Percentiles rank a stretch among this genome's conserved stretches.
Evolutionary conservation across 2,113 vertebrate genomes (phyloP).

Genomic region (Polypterus senegalus): DNA sequence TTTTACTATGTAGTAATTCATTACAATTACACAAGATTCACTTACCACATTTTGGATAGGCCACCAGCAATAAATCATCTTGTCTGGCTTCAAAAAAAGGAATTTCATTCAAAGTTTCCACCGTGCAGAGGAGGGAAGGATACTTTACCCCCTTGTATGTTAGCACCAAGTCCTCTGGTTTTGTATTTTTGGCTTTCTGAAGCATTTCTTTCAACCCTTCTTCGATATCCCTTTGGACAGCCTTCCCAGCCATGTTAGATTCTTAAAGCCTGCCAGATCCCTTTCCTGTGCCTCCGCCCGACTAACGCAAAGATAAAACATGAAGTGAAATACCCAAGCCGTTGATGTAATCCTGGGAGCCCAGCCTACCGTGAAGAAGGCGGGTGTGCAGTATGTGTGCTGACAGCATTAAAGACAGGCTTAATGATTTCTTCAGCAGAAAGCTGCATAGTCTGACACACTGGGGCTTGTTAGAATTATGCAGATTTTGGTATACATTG

Average conservation of each 20-base stretch:
- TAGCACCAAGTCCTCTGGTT: constrained; percentile 42
- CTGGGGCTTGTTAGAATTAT: no score
- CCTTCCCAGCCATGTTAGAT: background rate
- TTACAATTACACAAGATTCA: background rate
- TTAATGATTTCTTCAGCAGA: no score
- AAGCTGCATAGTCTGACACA: no score
- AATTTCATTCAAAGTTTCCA: constrained; percentile 40
- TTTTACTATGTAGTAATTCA: background rate
- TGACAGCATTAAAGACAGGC: no score
- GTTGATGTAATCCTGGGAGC: no score
- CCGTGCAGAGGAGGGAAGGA: constrained; percentile 33
- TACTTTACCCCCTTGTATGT: constrained; percentile 48
- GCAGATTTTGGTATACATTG: no score
- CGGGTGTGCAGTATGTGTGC: no score
- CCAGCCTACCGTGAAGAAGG: no score
- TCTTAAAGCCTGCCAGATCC: background rate
- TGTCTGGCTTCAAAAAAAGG: constrained; percentile 36
- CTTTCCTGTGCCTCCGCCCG: no score
- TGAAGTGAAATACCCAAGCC: no score
- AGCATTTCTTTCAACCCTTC: background rate
- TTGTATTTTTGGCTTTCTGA: constrained; percentile 12
- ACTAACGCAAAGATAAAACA: no score
- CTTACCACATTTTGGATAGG: constrained; percentile 68
- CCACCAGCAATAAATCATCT: constrained; percentile 52
- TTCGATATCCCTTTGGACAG: background rate